A percentile compares a stretch with the other conserved stretches of the same genome.
Evolutionary conservation across 64 coral and sea anemone species (phyloP).

Genomic region (Pocillopora damicornis): DNA sequence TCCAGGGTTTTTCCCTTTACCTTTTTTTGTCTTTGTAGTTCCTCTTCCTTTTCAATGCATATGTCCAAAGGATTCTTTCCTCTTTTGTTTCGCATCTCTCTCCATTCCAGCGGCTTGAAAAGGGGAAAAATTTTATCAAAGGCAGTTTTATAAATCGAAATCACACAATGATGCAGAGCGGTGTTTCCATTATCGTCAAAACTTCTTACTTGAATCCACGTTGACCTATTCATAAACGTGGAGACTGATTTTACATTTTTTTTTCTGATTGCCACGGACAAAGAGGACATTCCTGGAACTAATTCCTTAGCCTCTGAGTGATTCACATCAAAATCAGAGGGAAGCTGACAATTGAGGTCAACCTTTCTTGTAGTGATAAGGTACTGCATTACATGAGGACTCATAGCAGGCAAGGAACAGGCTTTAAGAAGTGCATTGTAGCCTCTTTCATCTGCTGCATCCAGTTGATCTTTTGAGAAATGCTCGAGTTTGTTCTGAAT

Average conservation of each 20-base stretch:
- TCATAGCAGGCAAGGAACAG: constrained; percentile 45
- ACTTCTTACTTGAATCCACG: background rate
- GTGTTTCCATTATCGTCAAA: constrained; percentile 50
- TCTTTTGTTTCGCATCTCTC: constrained; percentile 11
- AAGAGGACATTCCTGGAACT: constrained; percentile 32
- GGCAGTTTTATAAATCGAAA: constrained; percentile 4
- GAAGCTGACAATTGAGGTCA: constrained; percentile 52
- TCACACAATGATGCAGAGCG: constrained; percentile 40
- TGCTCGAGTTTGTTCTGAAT: constrained; percentile 16
- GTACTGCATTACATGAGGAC: constrained; percentile 27
- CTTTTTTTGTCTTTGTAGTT: background rate
- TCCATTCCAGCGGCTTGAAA: constrained; percentile 24
- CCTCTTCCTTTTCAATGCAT: constrained; percentile 1
- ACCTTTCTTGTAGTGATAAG: constrained; percentile 41
- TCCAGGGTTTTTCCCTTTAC: background rate
- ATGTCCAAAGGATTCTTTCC: constrained; percentile 13
- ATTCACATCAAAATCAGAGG: background rate
- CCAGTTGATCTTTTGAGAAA: background rate
- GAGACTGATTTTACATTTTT: constrained; percentile 10
- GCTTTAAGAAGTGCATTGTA: constrained; percentile 67
- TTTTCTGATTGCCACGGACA: constrained; percentile 37
- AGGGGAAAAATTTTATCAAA: constrained; percentile 35
- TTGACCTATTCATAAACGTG: constrained; percentile 17
- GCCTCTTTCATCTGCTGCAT: constrained; percentile 32
- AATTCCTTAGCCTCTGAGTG: background rate